Base-by-base conservation (phyloP, 2,797 vertebrate species). In the Ciconia nigra region DNA sequence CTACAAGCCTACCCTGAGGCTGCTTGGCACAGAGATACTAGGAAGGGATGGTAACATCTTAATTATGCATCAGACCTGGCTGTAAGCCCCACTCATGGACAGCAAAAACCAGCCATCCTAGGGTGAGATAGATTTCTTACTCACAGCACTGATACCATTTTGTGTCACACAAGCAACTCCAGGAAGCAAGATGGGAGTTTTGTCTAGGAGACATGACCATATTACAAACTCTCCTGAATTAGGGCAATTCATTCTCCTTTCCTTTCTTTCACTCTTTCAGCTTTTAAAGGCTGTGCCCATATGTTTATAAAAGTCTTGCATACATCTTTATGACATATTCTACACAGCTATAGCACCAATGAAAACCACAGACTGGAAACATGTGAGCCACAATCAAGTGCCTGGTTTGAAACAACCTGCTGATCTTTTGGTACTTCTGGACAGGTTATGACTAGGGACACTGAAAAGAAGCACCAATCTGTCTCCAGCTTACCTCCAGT, bases 401-500 rank as follows among this genome's bases (percentile, higher is more conserved):
- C 10, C 55, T 70, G 37, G 1, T 72, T 87, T 80, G 59, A 94
- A 77, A 71, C 22, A 80, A 25, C 10, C 6, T 42, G 13, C 26
- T 35, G 5, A 69, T n/a, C 37, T 74, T 89, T 47, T 47, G 13
- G 12, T n/a, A 9, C 1, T 13, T 77, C 37, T 57, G 52, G 28
- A 47, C 22, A 65, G 14, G 22, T 83, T 78, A 65, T n/a, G 14
- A 37, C 25, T 15, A 65, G 10, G 7, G 47, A 39, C 52, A 33
- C 25, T 26, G 24, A 59, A 59, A 37, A 59, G 15, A 59, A 59
- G 24, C 21, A 42, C 3, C 29, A 57, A 1, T 37, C 29, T 20
- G 17, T 35, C 15, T 44, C 26, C 11, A 80, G 17, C 96, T 21
- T 98, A 99, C 99, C 99, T 99, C 99, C 99, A 99, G 88, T 99